Percentiles rank a stretch among this genome's conserved stretches.
phyloP scores from a whole-genome alignment of 2,888 invertebrate genomes.

The Dolichopus griseipennis region DNA sequence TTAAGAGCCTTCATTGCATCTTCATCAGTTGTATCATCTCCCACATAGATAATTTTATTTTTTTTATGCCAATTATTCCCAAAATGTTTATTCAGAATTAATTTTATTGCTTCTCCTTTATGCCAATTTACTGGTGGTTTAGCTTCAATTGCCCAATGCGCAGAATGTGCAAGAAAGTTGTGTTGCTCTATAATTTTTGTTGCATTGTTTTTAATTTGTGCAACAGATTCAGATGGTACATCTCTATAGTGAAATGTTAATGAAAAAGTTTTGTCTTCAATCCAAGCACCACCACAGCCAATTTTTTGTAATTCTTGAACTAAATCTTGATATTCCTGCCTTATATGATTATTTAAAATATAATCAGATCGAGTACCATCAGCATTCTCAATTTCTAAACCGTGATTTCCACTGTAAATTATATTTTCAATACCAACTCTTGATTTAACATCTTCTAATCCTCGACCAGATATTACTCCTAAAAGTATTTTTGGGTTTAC shows the following conservation, averaged over 20 bases:
- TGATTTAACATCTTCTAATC: conserved; percentile 57
- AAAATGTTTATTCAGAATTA: conserved; percentile 62
- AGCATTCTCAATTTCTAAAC: conserved; percentile 62
- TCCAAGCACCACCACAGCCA: conserved; percentile 61
- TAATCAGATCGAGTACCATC: conserved; percentile 64
- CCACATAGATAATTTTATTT: conserved; percentile 70
- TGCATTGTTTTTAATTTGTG: conserved; percentile 49
- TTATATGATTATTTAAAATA: conserved; percentile 58
- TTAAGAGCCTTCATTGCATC: conserved; percentile 75
- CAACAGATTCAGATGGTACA: conserved; percentile 50
- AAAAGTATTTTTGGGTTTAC: conserved; percentile 60
- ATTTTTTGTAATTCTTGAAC: conserved; percentile 57
- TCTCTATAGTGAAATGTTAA: conserved; percentile 66
- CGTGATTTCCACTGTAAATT: conserved; percentile 67
- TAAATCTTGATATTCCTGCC: conserved; percentile 53
- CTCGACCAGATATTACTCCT: conserved; percentile 62
- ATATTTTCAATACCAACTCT: conserved; percentile 50
- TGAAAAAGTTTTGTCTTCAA: conserved; percentile 63
- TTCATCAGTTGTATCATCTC: conserved; percentile 82
- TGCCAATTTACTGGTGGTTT: conserved; percentile 71
- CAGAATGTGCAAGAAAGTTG: conserved; percentile 56
- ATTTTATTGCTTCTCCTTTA: conserved; percentile 63
- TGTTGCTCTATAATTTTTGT: conserved; percentile 52
- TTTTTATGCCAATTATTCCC: conserved; percentile 63
- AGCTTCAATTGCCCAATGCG: conserved; percentile 66